Conservation (phyloP, 2,113 vertebrate species). For the Platichthys stellatus region DNA sequence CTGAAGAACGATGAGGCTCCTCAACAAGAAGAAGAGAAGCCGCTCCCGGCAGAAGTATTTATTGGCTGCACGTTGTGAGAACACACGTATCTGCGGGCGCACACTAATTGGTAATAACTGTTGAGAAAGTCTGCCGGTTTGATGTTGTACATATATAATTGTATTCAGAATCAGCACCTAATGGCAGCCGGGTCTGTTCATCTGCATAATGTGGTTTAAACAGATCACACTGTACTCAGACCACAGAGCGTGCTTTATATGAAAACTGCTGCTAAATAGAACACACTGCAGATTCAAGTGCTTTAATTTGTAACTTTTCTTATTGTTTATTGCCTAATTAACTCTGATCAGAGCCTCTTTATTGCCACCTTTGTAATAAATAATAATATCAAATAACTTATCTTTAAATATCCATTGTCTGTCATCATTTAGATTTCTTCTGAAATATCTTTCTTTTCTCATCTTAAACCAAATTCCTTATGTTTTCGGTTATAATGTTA, state of each 20-base stretch:
- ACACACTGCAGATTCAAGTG: too few species aligned
- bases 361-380: too few species aligned
- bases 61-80: conserved; percentile 39
- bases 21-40: background rate
- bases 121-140: background rate
- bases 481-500: too few species aligned
- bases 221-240: background rate
- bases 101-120: conserved; percentile 47
- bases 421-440: too few species aligned
- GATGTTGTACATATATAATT: background rate
- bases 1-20: conserved; percentile 36
- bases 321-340: too few species aligned
- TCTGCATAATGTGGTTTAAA: conserved; percentile 24
- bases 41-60: conserved; percentile 46
- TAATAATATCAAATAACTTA: too few species aligned
- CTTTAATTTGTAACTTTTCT: too few species aligned
- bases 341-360: too few species aligned
- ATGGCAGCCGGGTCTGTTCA: background rate
- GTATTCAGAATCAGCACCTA: conserved; percentile 6
- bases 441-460: too few species aligned
- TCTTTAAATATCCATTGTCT: too few species aligned
- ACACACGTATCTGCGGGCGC: conserved; percentile 30
- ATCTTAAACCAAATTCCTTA: too few species aligned
- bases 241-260: background rate
- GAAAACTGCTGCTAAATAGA: background rate